Conservation (phyloP, 1,140 invertebrate species). For the Anthonomus grandis region DNA sequence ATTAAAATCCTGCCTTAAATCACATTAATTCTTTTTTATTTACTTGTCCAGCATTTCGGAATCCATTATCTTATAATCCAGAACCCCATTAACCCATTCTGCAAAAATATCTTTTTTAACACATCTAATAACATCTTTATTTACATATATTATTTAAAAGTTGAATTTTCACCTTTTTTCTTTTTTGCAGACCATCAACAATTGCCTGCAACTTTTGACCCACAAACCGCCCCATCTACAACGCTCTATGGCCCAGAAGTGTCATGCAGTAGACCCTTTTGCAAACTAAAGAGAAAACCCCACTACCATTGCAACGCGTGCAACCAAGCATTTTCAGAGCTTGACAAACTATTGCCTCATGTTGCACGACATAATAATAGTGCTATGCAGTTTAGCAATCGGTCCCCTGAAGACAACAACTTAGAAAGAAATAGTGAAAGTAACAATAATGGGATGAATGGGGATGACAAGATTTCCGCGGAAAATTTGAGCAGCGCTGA, state of each 20-base stretch:
- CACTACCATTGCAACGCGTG: slow-evolving; percentile 87
- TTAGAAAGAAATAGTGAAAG: slow-evolving; percentile 1
- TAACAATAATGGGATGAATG: slow-evolving; percentile 41
- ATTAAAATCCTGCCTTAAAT: no score
- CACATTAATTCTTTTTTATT: no score
- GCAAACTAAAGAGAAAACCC: slow-evolving; percentile 79
- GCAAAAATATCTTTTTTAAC: not conserved
- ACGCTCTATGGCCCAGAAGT: slow-evolving; percentile 53
- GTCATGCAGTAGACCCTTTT: slow-evolving; percentile 78
- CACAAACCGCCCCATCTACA: slow-evolving; percentile 19
- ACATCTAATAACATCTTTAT: not conserved
- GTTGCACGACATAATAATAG: slow-evolving; percentile 67
- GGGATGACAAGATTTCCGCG: slow-evolving; percentile 54
- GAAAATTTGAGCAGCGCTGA: slow-evolving; percentile 40
- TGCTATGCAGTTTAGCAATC: slow-evolving; percentile 43
- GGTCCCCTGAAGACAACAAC: not conserved
- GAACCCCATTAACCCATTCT: not conserved
- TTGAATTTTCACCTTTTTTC: not conserved
- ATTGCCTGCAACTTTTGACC: not conserved
- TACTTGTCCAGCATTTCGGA: no score
- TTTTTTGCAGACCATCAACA: not conserved
- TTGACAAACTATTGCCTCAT: slow-evolving; percentile 64
- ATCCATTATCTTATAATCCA: no score
- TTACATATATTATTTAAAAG: no score
- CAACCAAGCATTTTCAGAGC: slow-evolving; percentile 74